These are phyloP conservation scores for Delia radicum DNA, from an alignment of 1,140 invertebrate species.

Conservation along the genomic window DNA sequence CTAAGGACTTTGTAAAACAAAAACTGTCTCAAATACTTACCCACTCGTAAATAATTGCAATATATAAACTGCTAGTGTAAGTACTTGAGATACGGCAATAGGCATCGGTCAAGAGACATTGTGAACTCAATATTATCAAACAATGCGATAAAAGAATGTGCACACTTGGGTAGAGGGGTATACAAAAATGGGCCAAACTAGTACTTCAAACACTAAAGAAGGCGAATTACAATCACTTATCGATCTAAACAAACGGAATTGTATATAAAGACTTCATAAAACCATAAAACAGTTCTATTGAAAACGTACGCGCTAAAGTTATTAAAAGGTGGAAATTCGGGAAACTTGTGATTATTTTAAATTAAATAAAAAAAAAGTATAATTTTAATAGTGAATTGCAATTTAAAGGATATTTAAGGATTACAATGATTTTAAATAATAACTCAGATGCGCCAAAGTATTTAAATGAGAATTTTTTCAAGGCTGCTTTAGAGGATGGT, in stretches of 20 bases:
- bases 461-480: conserved; percentile 49
- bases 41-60: neutral
- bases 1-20: neutral
- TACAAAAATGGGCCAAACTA: neutral
- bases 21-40: neutral
- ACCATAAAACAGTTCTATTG: neutral
- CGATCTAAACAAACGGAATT: neutral
- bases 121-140: too few species aligned
- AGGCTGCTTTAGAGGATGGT: conserved; percentile 46
- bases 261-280: neutral
- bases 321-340: neutral
- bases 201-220: neutral
- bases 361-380: too few species aligned
- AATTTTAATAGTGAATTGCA: too few species aligned
- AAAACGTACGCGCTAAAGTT: neutral
- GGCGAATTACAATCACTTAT: too few species aligned
- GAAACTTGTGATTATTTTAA: neutral
- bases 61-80: neutral
- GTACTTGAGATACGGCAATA: neutral
- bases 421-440: conserved; percentile 40
- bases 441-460: conserved; percentile 40
- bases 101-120: neutral
- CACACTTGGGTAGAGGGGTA: too few species aligned
- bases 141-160: neutral
- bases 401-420: neutral